Conservation (phyloP, 2,113 vertebrate genomes). For the Pygoscelis adeliae region DNA sequence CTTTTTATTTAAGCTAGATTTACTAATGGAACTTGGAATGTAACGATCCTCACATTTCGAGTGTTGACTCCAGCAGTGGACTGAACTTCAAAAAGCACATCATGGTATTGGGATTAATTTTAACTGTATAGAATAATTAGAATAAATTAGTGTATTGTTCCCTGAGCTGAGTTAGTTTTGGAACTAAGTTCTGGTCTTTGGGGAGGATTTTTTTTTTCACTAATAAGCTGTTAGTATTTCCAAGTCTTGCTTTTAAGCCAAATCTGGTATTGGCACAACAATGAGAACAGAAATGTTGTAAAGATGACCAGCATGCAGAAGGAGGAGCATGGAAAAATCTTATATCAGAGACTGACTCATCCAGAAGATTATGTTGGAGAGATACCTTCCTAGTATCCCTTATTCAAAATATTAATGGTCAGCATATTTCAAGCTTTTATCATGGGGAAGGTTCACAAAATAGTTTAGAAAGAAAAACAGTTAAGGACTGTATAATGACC, state of each 20-base stretch:
- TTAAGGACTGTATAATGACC: not conserved
- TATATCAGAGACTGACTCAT: conserved; percentile 26
- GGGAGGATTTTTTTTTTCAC: not conserved
- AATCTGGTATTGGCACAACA: not conserved
- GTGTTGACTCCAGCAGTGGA: not conserved
- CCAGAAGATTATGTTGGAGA: not conserved
- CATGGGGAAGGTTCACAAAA: not conserved
- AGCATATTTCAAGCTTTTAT: not conserved
- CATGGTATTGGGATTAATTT: not conserved
- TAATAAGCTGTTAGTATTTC: conserved; percentile 6
- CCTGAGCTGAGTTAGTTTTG: not conserved
- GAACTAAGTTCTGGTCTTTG: not conserved
- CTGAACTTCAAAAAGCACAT: not conserved
- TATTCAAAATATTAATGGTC: not conserved
- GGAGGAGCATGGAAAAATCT: conserved; percentile 27
- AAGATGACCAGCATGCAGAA: not conserved
- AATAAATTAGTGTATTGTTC: not conserved
- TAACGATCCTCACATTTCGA: not conserved
- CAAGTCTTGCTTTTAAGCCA: not conserved
- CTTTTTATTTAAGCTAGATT: not conserved
- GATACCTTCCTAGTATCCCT: not conserved
- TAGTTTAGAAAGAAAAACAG: not conserved
- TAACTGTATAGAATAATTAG: not conserved
- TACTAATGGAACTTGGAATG: not conserved
- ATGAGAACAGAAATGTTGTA: not conserved